Conservation (phyloP, 2,113 vertebrate genomes). For the Struthidea cinerea region DNA sequence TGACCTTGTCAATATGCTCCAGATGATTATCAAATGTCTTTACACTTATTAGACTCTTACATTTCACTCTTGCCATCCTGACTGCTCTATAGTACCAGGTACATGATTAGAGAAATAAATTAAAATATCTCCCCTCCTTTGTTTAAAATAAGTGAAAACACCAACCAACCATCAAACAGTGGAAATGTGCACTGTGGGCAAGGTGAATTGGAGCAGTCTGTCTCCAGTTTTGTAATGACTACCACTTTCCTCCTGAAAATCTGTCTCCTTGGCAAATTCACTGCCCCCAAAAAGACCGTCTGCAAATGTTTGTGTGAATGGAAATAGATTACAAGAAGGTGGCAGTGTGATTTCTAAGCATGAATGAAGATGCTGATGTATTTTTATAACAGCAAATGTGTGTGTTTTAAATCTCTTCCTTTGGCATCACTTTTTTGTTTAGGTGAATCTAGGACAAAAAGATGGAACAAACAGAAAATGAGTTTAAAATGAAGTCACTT, state of each 20-base stretch:
- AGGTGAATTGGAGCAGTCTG: not conserved
- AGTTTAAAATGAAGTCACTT: not conserved
- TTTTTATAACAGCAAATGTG: not conserved
- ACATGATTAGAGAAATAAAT: not conserved
- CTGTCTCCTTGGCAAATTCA: not conserved
- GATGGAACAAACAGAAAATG: not conserved
- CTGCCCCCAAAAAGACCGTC: accelerated
- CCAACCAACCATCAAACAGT: not conserved
- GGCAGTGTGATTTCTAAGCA: not conserved
- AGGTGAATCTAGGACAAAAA: not conserved
- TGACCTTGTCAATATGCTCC: not conserved
- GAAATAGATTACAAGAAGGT: not conserved
- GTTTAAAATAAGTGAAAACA: not conserved
- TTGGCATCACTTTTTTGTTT: not conserved
- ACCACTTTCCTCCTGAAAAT: not conserved
- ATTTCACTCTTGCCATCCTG: not conserved
- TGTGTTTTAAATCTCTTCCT: not conserved
- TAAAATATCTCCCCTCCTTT: not conserved
- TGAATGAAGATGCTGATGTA: not conserved
- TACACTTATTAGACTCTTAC: not conserved
- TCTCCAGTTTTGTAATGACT: not conserved
- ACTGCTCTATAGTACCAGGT: not conserved
- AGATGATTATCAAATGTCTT: not conserved
- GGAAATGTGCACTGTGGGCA: not conserved
- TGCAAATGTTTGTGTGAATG: not conserved